A percentile compares a stretch with the other conserved stretches of the same genome.
Evolutionary conservation across 2,797 vertebrate species (phyloP).

Genomic region (Sciaenops ocellatus): DNA sequence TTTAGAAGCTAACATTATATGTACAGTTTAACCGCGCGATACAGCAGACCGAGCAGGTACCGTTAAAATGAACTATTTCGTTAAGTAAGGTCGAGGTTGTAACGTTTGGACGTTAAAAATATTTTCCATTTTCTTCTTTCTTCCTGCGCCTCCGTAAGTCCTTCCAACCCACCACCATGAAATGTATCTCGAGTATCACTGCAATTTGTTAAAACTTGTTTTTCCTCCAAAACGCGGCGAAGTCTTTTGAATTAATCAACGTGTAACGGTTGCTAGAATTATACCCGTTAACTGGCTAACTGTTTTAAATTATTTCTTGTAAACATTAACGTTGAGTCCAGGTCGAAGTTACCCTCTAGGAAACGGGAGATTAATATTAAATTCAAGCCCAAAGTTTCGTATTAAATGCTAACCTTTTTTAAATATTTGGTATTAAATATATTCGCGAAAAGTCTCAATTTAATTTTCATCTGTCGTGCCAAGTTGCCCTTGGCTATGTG

Average conservation of each 20-base stretch:
- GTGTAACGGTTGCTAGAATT: neutral
- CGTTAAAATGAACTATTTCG: neutral
- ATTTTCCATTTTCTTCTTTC: slow-evolving; percentile 50
- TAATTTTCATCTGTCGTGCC: slow-evolving; percentile 6
- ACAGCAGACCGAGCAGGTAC: neutral
- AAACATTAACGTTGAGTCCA: neutral
- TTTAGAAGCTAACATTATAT: neutral
- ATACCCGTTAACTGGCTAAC: neutral
- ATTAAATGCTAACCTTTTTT: neutral
- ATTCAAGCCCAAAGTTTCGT: neutral
- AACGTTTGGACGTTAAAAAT: slow-evolving; percentile 12
- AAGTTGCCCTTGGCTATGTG: slow-evolving; percentile 46
- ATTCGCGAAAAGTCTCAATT: accelerated
- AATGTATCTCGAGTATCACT: neutral
- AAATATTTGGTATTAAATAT: neutral
- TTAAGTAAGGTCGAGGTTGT: neutral
- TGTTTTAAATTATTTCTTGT: neutral
- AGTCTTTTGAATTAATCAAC: neutral
- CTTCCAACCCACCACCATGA: slow-evolving; percentile 29
- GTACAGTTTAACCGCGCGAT: neutral
- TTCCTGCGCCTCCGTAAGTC: slow-evolving; percentile 57
- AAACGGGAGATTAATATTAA: neutral
- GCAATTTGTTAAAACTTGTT: neutral
- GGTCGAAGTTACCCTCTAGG: neutral
- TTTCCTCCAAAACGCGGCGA: accelerated